Evolutionary conservation across 2,888 invertebrate species (phyloP).

Genomic region (Conchocele bisecta): DNA sequence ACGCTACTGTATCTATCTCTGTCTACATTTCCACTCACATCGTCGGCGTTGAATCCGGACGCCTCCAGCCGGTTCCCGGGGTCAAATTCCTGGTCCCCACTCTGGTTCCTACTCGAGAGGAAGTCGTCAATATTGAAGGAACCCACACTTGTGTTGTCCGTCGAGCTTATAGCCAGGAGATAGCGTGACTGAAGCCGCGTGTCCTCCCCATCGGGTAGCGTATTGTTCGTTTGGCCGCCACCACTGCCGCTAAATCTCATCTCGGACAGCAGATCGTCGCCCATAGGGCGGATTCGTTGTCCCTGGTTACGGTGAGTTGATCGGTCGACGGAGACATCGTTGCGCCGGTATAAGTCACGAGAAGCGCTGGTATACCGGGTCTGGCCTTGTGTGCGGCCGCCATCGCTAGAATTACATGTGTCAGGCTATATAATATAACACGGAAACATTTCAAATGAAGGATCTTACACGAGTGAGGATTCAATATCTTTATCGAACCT

Average conservation of each 20-base stretch:
- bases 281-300: conserved; percentile 69
- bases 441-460: too few species aligned
- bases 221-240: too few species aligned
- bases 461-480: too few species aligned
- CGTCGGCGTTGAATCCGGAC: conserved; percentile 66
- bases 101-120: conserved; percentile 25
- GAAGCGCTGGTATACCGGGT: too few species aligned
- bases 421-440: too few species aligned
- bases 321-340: too few species aligned
- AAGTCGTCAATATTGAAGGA: conserved; percentile 44
- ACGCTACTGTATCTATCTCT: too few species aligned
- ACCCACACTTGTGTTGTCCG: conserved; percentile 32
- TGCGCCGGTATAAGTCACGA: too few species aligned
- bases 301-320: too few species aligned
- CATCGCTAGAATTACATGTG: too few species aligned
- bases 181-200: conserved; percentile 52
- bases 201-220: conserved; percentile 18
- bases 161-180: conserved; percentile 48
- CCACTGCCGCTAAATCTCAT: conserved; percentile 52
- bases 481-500: too few species aligned
- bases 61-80: conserved; percentile 64
- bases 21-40: conserved; percentile 26
- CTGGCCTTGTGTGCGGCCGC: too few species aligned
- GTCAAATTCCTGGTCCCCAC: conserved; percentile 37
- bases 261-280: conserved; percentile 67